These are phyloP conservation scores for Intellagama lesueurii DNA, from an alignment of 2,797 vertebrate species.

Conservation along the genomic window DNA sequence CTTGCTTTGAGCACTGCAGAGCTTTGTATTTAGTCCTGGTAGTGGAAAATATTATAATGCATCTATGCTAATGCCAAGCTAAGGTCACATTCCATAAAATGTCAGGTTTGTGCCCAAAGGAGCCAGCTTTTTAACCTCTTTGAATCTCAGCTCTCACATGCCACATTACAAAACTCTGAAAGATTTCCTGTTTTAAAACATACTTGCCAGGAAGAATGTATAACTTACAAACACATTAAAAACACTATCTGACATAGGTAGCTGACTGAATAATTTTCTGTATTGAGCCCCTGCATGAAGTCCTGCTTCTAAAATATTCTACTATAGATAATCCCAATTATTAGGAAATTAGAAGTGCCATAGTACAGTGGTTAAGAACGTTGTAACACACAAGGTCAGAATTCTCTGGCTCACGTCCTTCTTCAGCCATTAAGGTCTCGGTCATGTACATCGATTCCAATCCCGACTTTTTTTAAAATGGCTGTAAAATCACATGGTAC, in stretches of 20 bases:
- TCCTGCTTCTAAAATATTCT: not conserved
- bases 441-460: too few relatives aligned
- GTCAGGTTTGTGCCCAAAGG: not conserved
- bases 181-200: not conserved
- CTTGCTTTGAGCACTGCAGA: constrained; percentile 29
- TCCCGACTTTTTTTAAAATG: too few relatives aligned
- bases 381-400: not conserved
- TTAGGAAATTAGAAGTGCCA: not conserved
- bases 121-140: not conserved
- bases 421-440: not conserved
- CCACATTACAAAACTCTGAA: not conserved
- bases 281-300: not conserved
- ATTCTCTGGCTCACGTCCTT: not conserved
- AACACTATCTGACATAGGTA: not conserved
- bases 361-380: not conserved
- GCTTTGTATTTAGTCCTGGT: not conserved
- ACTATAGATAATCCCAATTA: not conserved
- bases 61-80: not conserved
- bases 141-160: not conserved
- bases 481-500: too few relatives aligned
- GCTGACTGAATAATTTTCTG: not conserved
- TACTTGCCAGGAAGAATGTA: not conserved
- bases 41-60: not conserved
- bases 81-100: constrained; percentile 21
- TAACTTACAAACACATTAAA: not conserved